Conservation (phyloP, 2,113 vertebrate species). For the Hiodon alosoides region DNA sequence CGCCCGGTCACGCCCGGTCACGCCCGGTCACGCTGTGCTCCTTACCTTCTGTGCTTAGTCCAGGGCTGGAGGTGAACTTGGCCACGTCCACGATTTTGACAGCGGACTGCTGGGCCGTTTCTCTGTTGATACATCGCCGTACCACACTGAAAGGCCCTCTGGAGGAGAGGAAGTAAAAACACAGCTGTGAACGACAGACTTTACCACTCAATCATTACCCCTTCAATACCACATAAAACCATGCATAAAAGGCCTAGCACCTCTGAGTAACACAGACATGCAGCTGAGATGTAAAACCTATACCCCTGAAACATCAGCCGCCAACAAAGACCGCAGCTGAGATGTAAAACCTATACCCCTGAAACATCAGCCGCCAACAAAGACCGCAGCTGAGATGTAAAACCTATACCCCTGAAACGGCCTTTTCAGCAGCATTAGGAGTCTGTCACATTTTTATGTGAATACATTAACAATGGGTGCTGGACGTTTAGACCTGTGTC, state of each 20-base stretch:
- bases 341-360: too few relatives aligned
- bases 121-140: constrained; percentile 96
- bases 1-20: background rate
- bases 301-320: too few relatives aligned
- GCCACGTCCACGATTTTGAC: constrained; percentile 99
- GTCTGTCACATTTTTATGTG: too few relatives aligned
- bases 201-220: background rate
- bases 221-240: background rate
- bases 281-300: too few relatives aligned
- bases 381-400: background rate
- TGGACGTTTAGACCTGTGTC: too few relatives aligned
- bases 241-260: background rate
- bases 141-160: constrained; percentile 98
- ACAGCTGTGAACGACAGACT: background rate
- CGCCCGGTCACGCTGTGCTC: background rate
- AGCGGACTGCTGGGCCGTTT: constrained; percentile 96
- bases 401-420: background rate
- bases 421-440: background rate
- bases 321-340: too few relatives aligned
- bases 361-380: background rate
- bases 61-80: constrained; percentile 98
- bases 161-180: constrained; percentile 38
- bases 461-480: too few relatives aligned
- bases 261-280: too few relatives aligned
- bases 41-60: constrained; percentile 98